These are phyloP conservation scores for Ailurus styani DNA, from an alignment of 2,113 vertebrate species.

Conservation along the genomic window DNA sequence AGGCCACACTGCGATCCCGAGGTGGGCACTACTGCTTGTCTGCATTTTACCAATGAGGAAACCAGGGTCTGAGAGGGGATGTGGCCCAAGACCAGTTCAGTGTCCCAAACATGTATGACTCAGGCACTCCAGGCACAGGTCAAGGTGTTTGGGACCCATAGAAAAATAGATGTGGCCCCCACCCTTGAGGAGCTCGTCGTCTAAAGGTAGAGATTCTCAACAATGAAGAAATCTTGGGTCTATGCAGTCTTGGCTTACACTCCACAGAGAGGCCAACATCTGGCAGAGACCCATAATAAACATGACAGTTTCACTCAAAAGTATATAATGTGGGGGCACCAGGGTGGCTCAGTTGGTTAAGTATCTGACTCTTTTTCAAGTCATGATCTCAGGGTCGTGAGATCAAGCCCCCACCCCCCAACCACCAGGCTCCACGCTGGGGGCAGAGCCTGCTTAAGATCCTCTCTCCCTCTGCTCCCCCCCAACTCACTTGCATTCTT, in stretches of 20 bases:
- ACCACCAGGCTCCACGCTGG: background rate
- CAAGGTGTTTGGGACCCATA: background rate
- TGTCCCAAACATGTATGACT: background rate
- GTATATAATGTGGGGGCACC: background rate
- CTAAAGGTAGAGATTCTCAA: background rate
- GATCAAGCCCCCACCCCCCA: background rate
- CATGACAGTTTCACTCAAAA: background rate
- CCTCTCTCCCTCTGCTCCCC: background rate
- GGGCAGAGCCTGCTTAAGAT: background rate
- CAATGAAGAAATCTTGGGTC: background rate
- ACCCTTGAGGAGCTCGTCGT: background rate
- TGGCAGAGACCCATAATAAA: background rate
- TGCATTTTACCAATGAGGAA: background rate
- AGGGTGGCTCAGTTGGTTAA: background rate
- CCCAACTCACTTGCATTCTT: background rate
- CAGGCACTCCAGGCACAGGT: background rate
- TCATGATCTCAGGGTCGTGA: background rate
- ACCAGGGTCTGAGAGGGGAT: background rate
- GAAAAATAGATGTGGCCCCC: background rate
- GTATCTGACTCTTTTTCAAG: background rate
- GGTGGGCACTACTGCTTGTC: background rate
- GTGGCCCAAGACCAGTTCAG: background rate
- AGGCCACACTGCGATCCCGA: too few species aligned
- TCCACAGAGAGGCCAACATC: background rate
- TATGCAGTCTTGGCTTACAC: background rate